Evolutionary conservation across 2,113 vertebrate species (phyloP), one percentile per base, ranked within the genome.

Genomic region (Ginglymostoma cirratum): DNA sequence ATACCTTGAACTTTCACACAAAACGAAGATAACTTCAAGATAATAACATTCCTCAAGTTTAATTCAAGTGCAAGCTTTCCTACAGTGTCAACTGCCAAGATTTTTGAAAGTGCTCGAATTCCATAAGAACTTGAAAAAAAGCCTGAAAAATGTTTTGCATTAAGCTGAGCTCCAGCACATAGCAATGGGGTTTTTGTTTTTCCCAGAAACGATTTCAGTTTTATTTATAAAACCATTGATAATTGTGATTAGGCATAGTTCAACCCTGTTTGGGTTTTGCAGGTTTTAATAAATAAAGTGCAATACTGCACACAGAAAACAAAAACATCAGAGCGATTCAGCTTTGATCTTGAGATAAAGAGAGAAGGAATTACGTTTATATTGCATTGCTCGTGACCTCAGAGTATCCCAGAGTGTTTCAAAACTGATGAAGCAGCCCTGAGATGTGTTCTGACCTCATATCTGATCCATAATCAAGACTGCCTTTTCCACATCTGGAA

Each of bases 91-190:
- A 52, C 34, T 72, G 94, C 94, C 94, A 95, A 95, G 45, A 95
- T 95, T 95, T 95, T 95, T 95, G 24, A 76, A 95, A 95, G 94
- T 72, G 45, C 69, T 95, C 45, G 23, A 76, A 95, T 95, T 95
- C 94, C 94, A 52, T 72, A 14, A 52, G 94, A 95, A 48, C 48
- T 72, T 48, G 6, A 66, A 94, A 94, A 93, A 95, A 95, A 66
- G 12, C 55, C 7, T 34, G 94, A 70, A 52, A 95, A 72, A 48
- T 95, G 45, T 95, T 95, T 70, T 48, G 69, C 69, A 34, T 34
- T n/a, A 15, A 30, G 15, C 66, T 30, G 38, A 72, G 24, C 12
- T 72, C 27, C 27, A 42, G n/a, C n/a, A 45, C 92, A 24, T 45
- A 34, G 67, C 15, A 14, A 34, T 72, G 27, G 15, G 72, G 21